Conservation (phyloP, 2,113 vertebrate genomes). For the Rhineura floridana region DNA sequence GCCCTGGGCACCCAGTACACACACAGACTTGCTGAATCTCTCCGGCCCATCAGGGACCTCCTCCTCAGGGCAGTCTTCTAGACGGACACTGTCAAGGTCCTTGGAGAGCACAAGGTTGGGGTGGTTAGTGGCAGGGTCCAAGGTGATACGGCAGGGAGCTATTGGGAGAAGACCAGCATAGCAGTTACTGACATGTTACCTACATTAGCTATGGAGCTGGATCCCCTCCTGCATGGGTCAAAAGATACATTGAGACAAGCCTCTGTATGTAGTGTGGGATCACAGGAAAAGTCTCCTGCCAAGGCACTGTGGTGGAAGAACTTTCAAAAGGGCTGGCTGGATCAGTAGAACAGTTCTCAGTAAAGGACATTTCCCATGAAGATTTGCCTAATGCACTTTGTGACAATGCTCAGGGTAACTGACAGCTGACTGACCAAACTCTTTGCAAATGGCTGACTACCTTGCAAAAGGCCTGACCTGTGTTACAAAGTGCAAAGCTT, state of each 20-base stretch:
- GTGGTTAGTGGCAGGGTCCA: slow-evolving; percentile 84
- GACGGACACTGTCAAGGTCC: slow-evolving; percentile 80
- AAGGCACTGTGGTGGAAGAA: background rate
- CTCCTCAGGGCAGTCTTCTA: slow-evolving; percentile 77
- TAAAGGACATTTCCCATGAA: background rate
- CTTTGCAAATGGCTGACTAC: background rate
- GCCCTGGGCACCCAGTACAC: slow-evolving; percentile 81
- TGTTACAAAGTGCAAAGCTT: background rate
- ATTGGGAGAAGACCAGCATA: background rate
- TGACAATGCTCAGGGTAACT: background rate
- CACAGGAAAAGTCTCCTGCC: background rate
- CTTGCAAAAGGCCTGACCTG: background rate
- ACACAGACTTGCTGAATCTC: slow-evolving; percentile 80
- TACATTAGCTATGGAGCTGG: too few relatives aligned
- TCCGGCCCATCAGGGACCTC: slow-evolving; percentile 83
- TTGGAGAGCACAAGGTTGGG: slow-evolving; percentile 80
- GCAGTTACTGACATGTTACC: background rate
- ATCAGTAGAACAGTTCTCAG: background rate
- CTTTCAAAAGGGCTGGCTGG: background rate
- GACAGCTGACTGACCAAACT: background rate
- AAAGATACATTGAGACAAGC: background rate
- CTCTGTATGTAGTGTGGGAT: background rate
- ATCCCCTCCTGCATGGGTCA: background rate
- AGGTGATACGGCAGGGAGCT: slow-evolving; percentile 62
- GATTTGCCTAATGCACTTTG: too few relatives aligned